phyloP scores from a whole-genome alignment of 2,113 vertebrate genomes.

The Platysteira castanea region DNA sequence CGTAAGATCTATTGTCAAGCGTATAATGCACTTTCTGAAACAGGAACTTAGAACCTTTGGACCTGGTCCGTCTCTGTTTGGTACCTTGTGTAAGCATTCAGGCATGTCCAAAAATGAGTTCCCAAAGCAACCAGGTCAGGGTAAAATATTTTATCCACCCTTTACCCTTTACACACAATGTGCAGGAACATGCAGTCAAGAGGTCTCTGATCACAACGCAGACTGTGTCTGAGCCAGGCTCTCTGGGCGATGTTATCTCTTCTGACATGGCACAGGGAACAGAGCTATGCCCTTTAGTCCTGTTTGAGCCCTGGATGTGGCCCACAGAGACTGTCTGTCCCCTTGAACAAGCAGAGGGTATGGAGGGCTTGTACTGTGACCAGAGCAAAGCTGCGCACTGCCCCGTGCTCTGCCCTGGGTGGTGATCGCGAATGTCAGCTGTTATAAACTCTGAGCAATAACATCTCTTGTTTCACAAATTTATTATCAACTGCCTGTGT shows the following conservation, averaged over 20 bases:
- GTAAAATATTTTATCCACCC: neutral
- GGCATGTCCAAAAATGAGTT: neutral
- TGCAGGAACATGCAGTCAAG: neutral
- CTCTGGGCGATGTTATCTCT: neutral
- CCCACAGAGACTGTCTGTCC: neutral
- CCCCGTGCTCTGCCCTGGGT: constrained; percentile 8
- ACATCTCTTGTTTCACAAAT: constrained; percentile 31
- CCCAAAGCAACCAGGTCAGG: neutral
- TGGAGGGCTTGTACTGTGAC: neutral
- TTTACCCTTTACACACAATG: neutral
- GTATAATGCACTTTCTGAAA: neutral
- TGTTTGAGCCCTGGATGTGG: neutral
- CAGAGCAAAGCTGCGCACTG: neutral
- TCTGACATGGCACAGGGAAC: neutral
- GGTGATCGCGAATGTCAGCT: constrained; percentile 41
- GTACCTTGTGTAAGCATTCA: neutral
- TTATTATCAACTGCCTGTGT: constrained; percentile 30
- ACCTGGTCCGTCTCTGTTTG: neutral
- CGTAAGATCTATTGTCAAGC: neutral
- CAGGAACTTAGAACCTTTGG: neutral
- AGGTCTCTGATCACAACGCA: neutral
- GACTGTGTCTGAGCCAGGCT: neutral
- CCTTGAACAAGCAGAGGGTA: neutral
- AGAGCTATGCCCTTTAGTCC: neutral
- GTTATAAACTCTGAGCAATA: constrained; percentile 23